These are phyloP conservation scores for Danio jaintianensis DNA, from an alignment of 2,797 vertebrate genomes.

Conservation along the genomic window DNA sequence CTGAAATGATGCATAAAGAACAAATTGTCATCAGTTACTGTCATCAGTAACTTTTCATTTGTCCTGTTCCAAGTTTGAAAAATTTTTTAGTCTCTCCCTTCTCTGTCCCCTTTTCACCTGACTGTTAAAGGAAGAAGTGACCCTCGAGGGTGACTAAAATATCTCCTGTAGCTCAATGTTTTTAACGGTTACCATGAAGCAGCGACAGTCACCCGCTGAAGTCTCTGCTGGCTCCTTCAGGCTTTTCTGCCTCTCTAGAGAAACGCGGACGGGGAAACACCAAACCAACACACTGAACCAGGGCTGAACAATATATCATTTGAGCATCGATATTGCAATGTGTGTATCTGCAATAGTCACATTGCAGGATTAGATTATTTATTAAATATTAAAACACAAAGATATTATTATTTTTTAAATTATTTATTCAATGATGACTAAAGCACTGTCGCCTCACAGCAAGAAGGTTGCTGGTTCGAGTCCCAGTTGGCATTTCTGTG, in stretches of 20 bases:
- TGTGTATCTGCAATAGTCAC: too few relatives aligned
- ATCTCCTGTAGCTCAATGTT: constrained; percentile 63
- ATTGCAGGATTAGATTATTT: too few relatives aligned
- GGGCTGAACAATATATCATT: too few relatives aligned
- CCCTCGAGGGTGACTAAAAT: constrained; percentile 75
- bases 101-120: constrained; percentile 11
- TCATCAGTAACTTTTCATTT: background rate
- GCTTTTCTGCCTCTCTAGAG: constrained; percentile 46
- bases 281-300: background rate
- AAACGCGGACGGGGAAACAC: constrained; percentile 53
- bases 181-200: constrained; percentile 76
- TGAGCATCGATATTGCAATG: too few relatives aligned
- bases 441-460: too few relatives aligned
- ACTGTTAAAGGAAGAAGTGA: constrained; percentile 57
- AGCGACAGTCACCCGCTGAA: constrained; percentile 66
- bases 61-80: background rate
- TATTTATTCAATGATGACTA: too few relatives aligned
- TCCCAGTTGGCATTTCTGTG: too few relatives aligned
- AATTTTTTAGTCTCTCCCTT: constrained; percentile 51
- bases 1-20: background rate
- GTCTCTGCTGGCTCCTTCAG: constrained; percentile 60
- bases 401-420: too few relatives aligned
- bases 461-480: too few relatives aligned
- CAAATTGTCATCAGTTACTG: too few relatives aligned
- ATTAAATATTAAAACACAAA: too few relatives aligned